A percentile compares a stretch with the other conserved stretches of the same genome.
Evolutionary conservation across 2,113 vertebrate genomes (phyloP).

Genomic region (Asarcornis scutulata): DNA sequence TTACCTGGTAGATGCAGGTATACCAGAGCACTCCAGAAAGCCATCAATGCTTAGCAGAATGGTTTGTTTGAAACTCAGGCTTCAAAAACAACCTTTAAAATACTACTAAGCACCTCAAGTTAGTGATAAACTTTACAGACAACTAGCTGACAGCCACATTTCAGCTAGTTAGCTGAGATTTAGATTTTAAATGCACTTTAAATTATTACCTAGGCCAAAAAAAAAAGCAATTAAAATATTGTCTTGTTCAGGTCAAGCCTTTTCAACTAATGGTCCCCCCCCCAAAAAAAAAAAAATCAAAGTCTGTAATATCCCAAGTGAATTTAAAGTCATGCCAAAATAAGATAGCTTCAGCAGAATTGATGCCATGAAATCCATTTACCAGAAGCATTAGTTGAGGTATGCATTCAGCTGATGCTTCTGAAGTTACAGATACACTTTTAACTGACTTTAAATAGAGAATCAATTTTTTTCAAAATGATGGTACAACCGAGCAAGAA

Average conservation of each 20-base stretch:
- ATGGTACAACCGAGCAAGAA: background rate
- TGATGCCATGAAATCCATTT: slow-evolving; percentile 54
- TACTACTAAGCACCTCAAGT: background rate
- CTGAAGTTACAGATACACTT: slow-evolving; percentile 40
- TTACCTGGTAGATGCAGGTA: background rate
- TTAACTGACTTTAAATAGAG: slow-evolving; percentile 18
- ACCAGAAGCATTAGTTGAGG: slow-evolving; percentile 31
- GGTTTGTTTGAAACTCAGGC: background rate
- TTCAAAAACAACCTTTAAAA: slow-evolving; percentile 4
- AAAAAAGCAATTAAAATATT: background rate
- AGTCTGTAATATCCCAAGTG: slow-evolving; percentile 8
- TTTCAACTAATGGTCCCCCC: slow-evolving; percentile 5
- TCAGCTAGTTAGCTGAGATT: background rate
- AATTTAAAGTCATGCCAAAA: slow-evolving; percentile 36
- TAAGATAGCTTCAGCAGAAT: slow-evolving; percentile 25
- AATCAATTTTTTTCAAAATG: slow-evolving; percentile 47
- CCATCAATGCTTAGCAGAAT: background rate
- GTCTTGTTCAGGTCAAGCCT: background rate
- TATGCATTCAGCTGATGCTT: slow-evolving; percentile 42
- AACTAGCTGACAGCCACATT: background rate
- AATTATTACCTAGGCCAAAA: background rate
- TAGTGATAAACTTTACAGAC: background rate
- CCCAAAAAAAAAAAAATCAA: background rate
- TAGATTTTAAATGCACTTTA: slow-evolving; percentile 3
- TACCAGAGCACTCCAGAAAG: background rate